Percentiles rank a stretch among this genome's conserved stretches.
phyloP scores from a whole-genome alignment of 2,888 invertebrate species.

The Clepsis dumicolana region DNA sequence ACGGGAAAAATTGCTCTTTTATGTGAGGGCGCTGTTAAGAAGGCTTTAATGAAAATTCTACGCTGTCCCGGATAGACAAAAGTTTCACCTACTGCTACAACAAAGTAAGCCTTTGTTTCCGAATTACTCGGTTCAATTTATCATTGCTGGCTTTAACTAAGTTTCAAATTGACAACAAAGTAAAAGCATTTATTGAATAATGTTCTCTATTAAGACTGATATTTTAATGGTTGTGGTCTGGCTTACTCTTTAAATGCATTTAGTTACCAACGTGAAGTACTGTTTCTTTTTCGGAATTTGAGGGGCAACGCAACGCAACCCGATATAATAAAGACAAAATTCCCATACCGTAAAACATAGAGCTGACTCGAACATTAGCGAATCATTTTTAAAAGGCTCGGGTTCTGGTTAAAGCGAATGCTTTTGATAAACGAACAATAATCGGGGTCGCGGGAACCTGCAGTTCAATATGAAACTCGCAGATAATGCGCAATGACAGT shows the following conservation, averaged over 20 bases:
- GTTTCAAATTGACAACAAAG: constrained; percentile 9
- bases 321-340: too few relatives aligned
- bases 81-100: constrained; percentile 59
- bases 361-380: neutral
- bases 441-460: constrained; percentile 51
- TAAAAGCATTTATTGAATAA: neutral
- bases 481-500: constrained; percentile 77
- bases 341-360: neutral
- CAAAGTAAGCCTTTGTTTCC: constrained; percentile 57
- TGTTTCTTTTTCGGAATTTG: too few relatives aligned
- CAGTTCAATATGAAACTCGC: constrained; percentile 75
- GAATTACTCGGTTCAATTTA: constrained; percentile 55
- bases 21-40: constrained; percentile 75
- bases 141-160: constrained; percentile 47
- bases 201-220: constrained; percentile 4
- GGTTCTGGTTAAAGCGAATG: constrained; percentile 14
- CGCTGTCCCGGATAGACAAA: constrained; percentile 68
- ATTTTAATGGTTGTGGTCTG: neutral
- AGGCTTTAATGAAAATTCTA: constrained; percentile 81
- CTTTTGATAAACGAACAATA: constrained; percentile 39
- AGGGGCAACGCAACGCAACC: too few relatives aligned
- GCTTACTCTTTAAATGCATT: too few relatives aligned
- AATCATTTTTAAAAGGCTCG: neutral
- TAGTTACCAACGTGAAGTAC: too few relatives aligned
- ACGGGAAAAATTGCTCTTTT: constrained; percentile 81